Base-by-base conservation (phyloP, 2,797 vertebrate genomes). In the Oryzias dopingdopingensis region DNA sequence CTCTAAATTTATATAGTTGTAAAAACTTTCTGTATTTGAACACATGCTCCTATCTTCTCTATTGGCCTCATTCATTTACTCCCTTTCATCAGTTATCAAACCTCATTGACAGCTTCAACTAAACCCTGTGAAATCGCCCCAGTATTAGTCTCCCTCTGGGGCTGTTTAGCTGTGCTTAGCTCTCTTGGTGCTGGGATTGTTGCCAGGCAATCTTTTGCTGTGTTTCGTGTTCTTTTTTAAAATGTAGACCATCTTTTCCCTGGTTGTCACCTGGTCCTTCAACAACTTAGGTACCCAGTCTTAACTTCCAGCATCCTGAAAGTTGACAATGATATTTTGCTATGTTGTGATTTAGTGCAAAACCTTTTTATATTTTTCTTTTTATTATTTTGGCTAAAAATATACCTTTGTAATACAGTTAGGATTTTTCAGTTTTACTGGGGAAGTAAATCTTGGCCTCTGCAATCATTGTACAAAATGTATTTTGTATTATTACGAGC, bases 151-250 rank as follows among this genome's bases (percentile, higher is more conserved):
- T 80, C 69, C 81, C 80, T 80, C 48, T 76, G 67, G 78, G 80
- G 64, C 76, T 68, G 54, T 82, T 82, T 79, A 81, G 72, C 70
- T 66, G 65, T 64, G 65, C 80, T 84, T 81, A 81, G 82, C 76
- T 81, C 58, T 65, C 63, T 74, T 60, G 18, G 56, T 62, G 54
- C 67, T 50, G 66, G 81, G 78, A 66, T 65, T 70, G 66, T 83
- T 50, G 59, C 82, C 80, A 83, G 62, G 72, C 55, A 84, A 82
- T 78, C 69, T 85, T 81, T 69, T 42, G 54, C 32, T 52, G 42
- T 67, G 52, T 76, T 79, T 80, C 65, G 70, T 73, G 50, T 72
- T 74, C 26, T 60, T 55, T 59, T 47, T 65, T 66, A 51, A 72
- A 82, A 32, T 76, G 43, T 82, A 78, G 72, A 74, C 57, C 76